Conservation (phyloP, 2,797 vertebrate genomes). For the Premnoplex brunnescens region DNA sequence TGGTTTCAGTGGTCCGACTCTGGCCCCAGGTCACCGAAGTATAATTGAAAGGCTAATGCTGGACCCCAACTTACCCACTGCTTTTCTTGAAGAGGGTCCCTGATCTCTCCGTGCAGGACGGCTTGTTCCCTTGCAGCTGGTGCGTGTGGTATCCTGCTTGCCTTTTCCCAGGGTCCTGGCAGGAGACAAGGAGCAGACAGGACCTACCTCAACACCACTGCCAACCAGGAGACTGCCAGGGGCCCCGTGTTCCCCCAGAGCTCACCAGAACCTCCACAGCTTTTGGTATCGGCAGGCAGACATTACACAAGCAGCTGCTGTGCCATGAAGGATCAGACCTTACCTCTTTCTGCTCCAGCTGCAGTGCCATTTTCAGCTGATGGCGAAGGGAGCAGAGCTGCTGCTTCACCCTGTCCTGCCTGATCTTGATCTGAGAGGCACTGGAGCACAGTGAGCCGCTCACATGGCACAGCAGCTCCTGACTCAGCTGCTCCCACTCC, state of each 20-base stretch:
- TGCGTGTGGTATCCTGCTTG: constrained; percentile 83
- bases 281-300: neutral
- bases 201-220: neutral
- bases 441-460: neutral
- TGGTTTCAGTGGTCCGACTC: neutral
- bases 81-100: constrained; percentile 88
- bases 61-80: constrained; percentile 74
- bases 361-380: constrained; percentile 72
- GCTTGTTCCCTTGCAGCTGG: constrained; percentile 85
- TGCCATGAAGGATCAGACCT: neutral
- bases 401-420: constrained; percentile 83
- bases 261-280: neutral
- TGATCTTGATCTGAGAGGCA: constrained; percentile 80
- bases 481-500: neutral
- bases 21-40: neutral
- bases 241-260: neutral
- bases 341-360: constrained; percentile 78
- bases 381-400: constrained; percentile 80
- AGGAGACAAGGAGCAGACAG: neutral
- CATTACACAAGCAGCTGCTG: neutral
- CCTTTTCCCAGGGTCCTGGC: constrained; percentile 79
- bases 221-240: neutral
- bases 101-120: constrained; percentile 80
- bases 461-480: neutral
- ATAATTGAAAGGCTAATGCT: neutral